phyloP scores from a whole-genome alignment of 2,888 invertebrate genomes.

The Melitaea athalia region DNA sequence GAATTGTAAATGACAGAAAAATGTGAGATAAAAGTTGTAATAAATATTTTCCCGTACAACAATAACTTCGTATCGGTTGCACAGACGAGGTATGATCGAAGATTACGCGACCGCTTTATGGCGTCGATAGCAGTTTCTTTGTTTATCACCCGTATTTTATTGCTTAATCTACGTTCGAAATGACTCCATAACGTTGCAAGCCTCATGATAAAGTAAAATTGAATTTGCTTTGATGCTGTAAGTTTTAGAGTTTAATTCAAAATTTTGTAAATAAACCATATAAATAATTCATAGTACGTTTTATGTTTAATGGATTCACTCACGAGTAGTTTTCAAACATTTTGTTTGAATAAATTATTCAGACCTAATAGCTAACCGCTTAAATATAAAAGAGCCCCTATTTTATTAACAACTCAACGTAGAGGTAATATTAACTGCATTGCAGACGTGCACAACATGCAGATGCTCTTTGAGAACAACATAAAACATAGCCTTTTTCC shows the following conservation, averaged over 20 bases:
- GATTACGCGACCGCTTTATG: slow-evolving; percentile 64
- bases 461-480: slow-evolving; percentile 23
- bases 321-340: not conserved
- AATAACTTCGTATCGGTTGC: slow-evolving; percentile 59
- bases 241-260: not conserved
- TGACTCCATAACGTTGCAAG: slow-evolving; percentile 13
- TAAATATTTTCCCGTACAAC: slow-evolving; percentile 47
- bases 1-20: slow-evolving; percentile 1
- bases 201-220: not conserved
- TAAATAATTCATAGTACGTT: not conserved
- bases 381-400: slow-evolving; percentile 19
- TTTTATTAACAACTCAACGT: slow-evolving; percentile 22
- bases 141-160: slow-evolving; percentile 61
- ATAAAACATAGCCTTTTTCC: slow-evolving; percentile 20
- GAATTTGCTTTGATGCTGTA: not conserved
- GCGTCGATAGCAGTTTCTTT: slow-evolving; percentile 61
- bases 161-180: slow-evolving; percentile 40
- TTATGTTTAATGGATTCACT: not conserved
- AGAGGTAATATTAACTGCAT: slow-evolving; percentile 28
- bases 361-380: slow-evolving; percentile 10
- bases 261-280: not conserved
- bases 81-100: slow-evolving; percentile 62
- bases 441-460: slow-evolving; percentile 33
- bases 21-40: slow-evolving; percentile 39
- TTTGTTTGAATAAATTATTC: not conserved